Evolutionary conservation across 2,888 invertebrate species (phyloP).

Genomic region (Yponomeuta evonymella): DNA sequence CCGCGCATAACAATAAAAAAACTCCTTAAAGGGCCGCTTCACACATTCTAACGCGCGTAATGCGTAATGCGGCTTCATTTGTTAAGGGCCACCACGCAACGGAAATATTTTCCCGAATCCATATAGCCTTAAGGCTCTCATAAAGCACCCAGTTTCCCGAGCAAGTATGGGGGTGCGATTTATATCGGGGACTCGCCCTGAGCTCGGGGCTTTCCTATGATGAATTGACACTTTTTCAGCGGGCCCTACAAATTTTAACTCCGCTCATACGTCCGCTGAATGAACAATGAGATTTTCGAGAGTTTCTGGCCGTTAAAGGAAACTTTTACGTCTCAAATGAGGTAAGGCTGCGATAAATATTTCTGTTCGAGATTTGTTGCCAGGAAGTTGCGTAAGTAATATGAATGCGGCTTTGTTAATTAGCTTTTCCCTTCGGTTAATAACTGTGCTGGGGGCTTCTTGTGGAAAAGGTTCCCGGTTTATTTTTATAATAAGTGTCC

Average conservation of each 20-base stretch:
- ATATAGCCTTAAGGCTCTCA: constrained; percentile 77
- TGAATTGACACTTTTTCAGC: constrained; percentile 75
- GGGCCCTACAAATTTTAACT: constrained; percentile 70
- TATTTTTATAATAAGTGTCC: constrained; percentile 36
- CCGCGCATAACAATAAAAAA: constrained; percentile 73
- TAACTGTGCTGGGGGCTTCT: neutral
- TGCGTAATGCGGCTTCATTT: constrained; percentile 63
- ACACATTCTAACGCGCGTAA: constrained; percentile 72
- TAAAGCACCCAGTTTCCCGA: constrained; percentile 74
- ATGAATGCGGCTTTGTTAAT: constrained; percentile 40
- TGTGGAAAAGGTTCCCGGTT: constrained; percentile 13
- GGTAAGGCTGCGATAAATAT: constrained; percentile 63
- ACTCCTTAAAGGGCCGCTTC: constrained; percentile 60
- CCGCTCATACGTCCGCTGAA: constrained; percentile 67
- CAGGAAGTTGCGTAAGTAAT: constrained; percentile 49
- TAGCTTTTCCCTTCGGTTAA: constrained; percentile 27
- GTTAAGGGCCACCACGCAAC: constrained; percentile 70
- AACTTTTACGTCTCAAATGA: constrained; percentile 73
- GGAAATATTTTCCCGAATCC: constrained; percentile 77
- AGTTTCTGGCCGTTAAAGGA: constrained; percentile 58
- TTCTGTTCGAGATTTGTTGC: constrained; percentile 60
- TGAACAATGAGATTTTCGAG: constrained; percentile 61
- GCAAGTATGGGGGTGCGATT: constrained; percentile 77
- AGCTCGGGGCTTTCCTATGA: constrained; percentile 71
- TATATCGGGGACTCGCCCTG: constrained; percentile 70